Evolutionary conservation across 35 echinoderm and acorn worm genomes (phyloP).

Genomic region (Hemicentrotus pulcherrimus): DNA sequence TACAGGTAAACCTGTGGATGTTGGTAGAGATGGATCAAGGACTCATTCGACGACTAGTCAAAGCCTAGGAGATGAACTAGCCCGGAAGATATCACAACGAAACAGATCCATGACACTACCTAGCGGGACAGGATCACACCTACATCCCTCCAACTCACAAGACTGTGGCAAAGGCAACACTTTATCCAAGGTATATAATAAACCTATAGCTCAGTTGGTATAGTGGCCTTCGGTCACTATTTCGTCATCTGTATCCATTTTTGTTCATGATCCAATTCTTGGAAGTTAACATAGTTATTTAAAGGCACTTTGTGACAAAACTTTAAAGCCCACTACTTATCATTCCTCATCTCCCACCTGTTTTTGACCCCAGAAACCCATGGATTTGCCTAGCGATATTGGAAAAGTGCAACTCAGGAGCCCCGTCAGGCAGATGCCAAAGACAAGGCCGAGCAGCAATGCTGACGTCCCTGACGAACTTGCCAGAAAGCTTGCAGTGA

Average conservation of each 20-base stretch:
- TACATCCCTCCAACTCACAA: neutral
- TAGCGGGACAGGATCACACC: neutral
- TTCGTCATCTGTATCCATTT: no score
- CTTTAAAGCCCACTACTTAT: neutral
- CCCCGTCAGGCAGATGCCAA: neutral
- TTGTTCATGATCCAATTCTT: neutral
- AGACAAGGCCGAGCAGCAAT: neutral
- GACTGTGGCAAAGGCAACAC: neutral
- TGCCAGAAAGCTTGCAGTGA: neutral
- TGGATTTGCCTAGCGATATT: neutral
- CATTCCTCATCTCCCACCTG: neutral
- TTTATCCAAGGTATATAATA: no score
- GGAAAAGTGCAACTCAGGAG: neutral
- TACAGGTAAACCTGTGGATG: neutral
- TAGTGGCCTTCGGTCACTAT: no score
- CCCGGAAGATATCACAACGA: neutral
- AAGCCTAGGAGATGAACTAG: neutral
- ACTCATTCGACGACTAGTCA: neutral
- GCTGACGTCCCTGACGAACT: neutral
- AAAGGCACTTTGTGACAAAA: no score
- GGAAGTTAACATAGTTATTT: neutral
- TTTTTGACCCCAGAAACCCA: neutral
- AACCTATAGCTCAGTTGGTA: no score
- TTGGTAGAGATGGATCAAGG: neutral
- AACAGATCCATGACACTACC: neutral